phyloP scores from a whole-genome alignment of 2,888 invertebrate genomes.

The Hoplodrina blanda region DNA sequence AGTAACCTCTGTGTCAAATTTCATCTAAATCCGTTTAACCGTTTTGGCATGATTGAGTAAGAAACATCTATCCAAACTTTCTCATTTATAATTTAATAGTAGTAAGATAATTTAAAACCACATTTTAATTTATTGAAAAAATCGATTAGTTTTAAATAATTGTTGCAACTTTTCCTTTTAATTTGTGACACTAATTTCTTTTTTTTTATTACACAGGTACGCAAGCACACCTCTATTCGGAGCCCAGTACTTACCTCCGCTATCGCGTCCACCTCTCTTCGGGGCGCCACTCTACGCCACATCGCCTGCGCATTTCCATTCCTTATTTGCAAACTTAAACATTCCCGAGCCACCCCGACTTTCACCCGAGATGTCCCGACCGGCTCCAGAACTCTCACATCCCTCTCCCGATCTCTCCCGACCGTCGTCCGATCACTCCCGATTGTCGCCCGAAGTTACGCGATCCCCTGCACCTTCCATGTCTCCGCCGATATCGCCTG shows the following conservation, averaged over 20 bases:
- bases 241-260: conserved; percentile 83
- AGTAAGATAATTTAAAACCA: too few relatives aligned
- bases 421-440: conserved; percentile 70
- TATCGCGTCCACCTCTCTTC: conserved; percentile 83
- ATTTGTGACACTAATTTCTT: conserved; percentile 15
- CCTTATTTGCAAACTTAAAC: conserved; percentile 95
- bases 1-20: too few relatives aligned
- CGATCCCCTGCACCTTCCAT: conserved; percentile 83
- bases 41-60: too few relatives aligned
- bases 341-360: conserved; percentile 87
- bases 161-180: too few relatives aligned
- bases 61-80: too few relatives aligned
- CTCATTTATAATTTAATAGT: too few relatives aligned
- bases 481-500: conserved; percentile 90
- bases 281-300: conserved; percentile 86
- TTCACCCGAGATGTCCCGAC: conserved; percentile 79
- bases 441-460: conserved; percentile 74
- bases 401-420: conserved; percentile 71
- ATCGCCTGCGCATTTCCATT: conserved; percentile 94
- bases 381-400: conserved; percentile 77
- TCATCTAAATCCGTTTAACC: too few relatives aligned
- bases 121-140: too few relatives aligned
- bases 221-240: conserved; percentile 85
- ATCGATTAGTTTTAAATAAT: too few relatives aligned
- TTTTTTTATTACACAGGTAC: conserved; percentile 76